These are phyloP conservation scores for Hyalella azteca DNA, from an alignment of 2,888 invertebrate genomes.

Conservation along the genomic window DNA sequence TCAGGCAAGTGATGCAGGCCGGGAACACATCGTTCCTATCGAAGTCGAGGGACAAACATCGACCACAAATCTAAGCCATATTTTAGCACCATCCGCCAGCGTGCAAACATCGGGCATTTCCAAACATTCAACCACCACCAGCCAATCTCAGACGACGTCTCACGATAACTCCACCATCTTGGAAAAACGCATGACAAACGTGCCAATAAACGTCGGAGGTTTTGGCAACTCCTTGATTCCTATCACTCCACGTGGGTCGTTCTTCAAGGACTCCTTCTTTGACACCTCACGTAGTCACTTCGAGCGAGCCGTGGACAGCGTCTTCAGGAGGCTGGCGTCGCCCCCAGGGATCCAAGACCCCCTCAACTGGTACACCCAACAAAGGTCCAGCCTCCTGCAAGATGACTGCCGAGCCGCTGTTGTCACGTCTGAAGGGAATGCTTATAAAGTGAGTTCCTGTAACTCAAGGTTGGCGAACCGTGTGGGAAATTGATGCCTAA, in stretches of 20 bases:
- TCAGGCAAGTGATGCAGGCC: neutral
- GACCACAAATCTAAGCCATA: neutral
- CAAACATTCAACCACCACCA: neutral
- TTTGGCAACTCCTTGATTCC: conserved; percentile 39
- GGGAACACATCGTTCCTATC: conserved; percentile 17
- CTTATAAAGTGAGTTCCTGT: conserved; percentile 43
- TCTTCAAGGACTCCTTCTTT: conserved; percentile 54
- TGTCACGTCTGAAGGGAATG: conserved; percentile 44
- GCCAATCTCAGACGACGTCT: neutral
- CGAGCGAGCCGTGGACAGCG: conserved; percentile 42
- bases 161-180: neutral
- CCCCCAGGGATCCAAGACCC: neutral
- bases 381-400: conserved; percentile 37
- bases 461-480: no score
- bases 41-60: neutral
- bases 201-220: neutral
- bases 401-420: conserved; percentile 47
- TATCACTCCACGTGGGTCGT: conserved; percentile 45
- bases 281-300: conserved; percentile 43
- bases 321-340: conserved; percentile 39
- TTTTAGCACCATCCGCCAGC: neutral
- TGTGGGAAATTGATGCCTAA: neutral
- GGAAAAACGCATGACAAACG: neutral
- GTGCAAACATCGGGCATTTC: neutral
- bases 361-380: conserved; percentile 47